These are phyloP conservation scores for Momotus momota DNA, from an alignment of 2,797 vertebrate genomes.

Conservation along the genomic window DNA sequence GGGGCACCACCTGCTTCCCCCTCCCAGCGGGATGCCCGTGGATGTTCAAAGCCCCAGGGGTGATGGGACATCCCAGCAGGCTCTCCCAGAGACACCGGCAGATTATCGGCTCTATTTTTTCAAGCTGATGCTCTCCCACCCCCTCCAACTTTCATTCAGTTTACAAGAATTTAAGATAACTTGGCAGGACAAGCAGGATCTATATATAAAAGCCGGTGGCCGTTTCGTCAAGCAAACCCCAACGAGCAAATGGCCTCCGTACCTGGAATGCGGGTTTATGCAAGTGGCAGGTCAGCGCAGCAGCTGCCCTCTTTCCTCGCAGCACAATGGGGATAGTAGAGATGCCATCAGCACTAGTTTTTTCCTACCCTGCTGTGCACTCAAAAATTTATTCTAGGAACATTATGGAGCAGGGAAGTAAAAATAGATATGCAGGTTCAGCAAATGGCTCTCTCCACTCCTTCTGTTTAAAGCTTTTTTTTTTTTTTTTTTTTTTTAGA, in stretches of 20 bases:
- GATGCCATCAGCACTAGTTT: constrained; percentile 53
- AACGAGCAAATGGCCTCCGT: constrained; percentile 47
- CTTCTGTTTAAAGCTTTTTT: not conserved
- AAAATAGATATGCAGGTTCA: constrained; percentile 73
- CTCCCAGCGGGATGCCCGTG: not conserved
- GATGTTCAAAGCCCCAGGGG: not conserved
- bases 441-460: constrained; percentile 12
- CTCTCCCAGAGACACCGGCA: constrained; percentile 8
- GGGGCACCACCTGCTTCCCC: constrained; percentile 38
- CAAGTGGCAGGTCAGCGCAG: constrained; percentile 41
- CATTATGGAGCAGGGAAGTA: not conserved
- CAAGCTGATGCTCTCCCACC: not conserved
- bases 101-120: constrained; percentile 52
- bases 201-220: constrained; percentile 58
- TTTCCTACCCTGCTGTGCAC: constrained; percentile 66
- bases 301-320: constrained; percentile 12
- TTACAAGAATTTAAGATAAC: constrained; percentile 32
- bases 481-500: not conserved
- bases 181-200: constrained; percentile 55
- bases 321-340: constrained; percentile 39
- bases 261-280: constrained; percentile 67
- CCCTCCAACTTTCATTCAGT: constrained; percentile 44
- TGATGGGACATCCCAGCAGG: not conserved
- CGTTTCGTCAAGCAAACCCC: constrained; percentile 14
- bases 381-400: constrained; percentile 62